Evolutionary conservation across 1,140 invertebrate genomes (phyloP).

Genomic region (Melipona quadrifasciata): DNA sequence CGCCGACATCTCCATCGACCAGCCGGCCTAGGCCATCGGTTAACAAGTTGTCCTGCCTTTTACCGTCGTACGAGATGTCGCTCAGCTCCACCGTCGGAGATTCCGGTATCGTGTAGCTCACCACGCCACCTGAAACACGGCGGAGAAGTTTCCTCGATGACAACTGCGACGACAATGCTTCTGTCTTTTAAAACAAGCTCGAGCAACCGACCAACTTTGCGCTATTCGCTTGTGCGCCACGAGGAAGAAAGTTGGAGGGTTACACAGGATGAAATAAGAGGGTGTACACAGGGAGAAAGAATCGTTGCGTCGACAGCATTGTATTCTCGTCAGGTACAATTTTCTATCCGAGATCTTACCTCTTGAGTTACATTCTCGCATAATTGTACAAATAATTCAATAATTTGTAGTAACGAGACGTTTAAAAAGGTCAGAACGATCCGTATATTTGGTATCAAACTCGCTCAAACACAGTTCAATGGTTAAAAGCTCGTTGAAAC

Average conservation of each 20-base stretch:
- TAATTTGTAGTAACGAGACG: too few species aligned
- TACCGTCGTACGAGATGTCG: conserved; percentile 89
- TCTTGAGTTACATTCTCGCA: too few species aligned
- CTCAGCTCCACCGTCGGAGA: conserved; percentile 83
- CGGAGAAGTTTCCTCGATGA: not conserved
- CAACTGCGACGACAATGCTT: conserved; percentile 15
- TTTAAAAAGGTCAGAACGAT: too few species aligned
- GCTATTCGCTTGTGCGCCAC: not conserved
- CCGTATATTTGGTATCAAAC: not conserved
- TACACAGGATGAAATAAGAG: not conserved
- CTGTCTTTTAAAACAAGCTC: conserved; percentile 26
- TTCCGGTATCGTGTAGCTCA: conserved; percentile 87
- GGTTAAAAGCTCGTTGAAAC: not conserved
- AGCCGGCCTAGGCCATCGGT: conserved; percentile 86
- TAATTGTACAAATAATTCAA: too few species aligned
- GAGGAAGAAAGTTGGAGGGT: not conserved
- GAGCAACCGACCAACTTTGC: conserved; percentile 3
- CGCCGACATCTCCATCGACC: conserved; percentile 87
- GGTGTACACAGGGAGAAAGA: not conserved
- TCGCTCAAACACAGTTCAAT: not conserved
- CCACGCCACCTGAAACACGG: conserved; percentile 84
- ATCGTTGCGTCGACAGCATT: not conserved
- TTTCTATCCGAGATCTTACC: too few species aligned
- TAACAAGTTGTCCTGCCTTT: conserved; percentile 79
- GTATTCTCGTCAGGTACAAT: not conserved